Evolutionary conservation across 1,140 invertebrate genomes (phyloP).

Genomic region (Meloidogyne hapla): DNA sequence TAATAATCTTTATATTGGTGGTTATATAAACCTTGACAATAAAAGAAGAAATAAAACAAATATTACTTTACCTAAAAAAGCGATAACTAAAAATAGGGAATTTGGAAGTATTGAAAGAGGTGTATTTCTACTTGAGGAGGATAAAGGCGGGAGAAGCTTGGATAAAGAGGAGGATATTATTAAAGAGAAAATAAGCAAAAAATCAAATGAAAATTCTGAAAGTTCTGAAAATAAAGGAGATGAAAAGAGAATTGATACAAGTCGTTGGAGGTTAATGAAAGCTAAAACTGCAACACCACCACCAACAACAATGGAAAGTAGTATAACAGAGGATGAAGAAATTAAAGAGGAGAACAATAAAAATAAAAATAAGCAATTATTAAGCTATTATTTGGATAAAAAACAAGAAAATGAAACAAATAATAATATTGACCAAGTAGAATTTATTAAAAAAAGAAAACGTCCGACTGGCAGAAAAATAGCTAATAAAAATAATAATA

Average conservation of each 20-base stretch:
- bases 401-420: neutral
- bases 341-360: neutral
- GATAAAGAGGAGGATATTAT: constrained; percentile 18
- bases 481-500: neutral
- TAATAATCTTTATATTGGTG: neutral
- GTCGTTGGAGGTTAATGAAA: neutral
- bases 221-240: neutral
- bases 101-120: constrained; percentile 10
- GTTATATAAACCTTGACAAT: neutral
- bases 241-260: neutral
- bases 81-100: neutral
- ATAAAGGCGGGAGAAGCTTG: constrained; percentile 9
- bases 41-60: neutral
- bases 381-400: neutral
- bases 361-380: neutral
- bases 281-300: neutral
- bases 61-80: neutral
- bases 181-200: constrained; percentile 8
- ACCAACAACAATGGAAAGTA: neutral
- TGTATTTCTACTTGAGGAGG: constrained; percentile 16
- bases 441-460: neutral
- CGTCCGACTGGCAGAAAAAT: neutral
- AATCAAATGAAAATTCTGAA: neutral
- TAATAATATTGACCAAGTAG: neutral
- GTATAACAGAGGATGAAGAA: neutral